phyloP scores from a whole-genome alignment of 1,140 invertebrate species.

The Drosophila neocordata region DNA sequence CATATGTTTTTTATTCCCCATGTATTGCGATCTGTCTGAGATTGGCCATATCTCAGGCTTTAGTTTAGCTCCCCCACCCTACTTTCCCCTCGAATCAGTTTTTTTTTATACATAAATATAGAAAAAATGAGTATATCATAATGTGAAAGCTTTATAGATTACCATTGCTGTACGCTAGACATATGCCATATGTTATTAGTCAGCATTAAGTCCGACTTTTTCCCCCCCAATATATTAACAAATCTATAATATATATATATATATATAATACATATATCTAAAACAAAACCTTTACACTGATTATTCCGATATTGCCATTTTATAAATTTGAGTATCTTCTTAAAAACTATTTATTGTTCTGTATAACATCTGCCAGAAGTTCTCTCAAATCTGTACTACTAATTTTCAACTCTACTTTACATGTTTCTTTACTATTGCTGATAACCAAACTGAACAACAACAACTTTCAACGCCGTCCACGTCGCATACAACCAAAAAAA shows the following conservation, averaged over 20 bases:
- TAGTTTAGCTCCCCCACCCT: too few species aligned
- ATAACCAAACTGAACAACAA: constrained; percentile 31
- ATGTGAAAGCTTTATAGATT: background rate
- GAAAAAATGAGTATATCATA: background rate
- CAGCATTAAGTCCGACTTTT: background rate
- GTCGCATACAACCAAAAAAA: constrained; percentile 49
- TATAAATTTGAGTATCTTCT: background rate
- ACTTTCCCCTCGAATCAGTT: too few species aligned
- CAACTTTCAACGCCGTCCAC: constrained; percentile 39
- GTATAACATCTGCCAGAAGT: constrained; percentile 33
- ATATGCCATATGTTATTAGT: background rate
- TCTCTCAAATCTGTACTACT: constrained; percentile 59
- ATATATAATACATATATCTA: background rate
- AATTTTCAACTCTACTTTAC: constrained; percentile 74
- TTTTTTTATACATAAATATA: too few species aligned
- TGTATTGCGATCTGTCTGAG: background rate
- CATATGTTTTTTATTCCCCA: background rate
- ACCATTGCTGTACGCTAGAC: background rate
- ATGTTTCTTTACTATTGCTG: constrained; percentile 66
- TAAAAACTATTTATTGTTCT: constrained; percentile 35
- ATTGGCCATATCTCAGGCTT: too few species aligned
- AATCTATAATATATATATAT: background rate
- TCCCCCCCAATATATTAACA: background rate
- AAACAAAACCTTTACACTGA: background rate
- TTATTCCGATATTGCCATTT: background rate